Evolutionary conservation across 2,888 invertebrate genomes (phyloP), one percentile per base, ranked within the genome.

Genomic region (Rotaria magnacalcarata): DNA sequence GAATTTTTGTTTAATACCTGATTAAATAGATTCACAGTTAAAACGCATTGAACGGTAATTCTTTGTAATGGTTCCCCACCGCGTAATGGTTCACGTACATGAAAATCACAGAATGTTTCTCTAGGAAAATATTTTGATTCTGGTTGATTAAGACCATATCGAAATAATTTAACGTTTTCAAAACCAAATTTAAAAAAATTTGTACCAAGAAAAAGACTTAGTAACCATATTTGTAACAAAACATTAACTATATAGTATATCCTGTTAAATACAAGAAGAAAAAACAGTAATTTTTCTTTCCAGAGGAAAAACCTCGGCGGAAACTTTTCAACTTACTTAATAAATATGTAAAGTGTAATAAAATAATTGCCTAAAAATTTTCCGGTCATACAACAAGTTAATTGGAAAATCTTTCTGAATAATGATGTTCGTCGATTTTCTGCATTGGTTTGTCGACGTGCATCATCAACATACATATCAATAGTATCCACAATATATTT

Each of bases 391-490:
- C 47, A 80, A 47, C 80, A 80, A 47, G 24, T n/a, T 80, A 80
- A n/a, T 80, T 80, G 80, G 34, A 43, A 80, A 24, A 80, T 0
- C 47, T 47, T 80, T 80, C 2, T 21, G 11, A 80, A 11, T n/a
- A 80, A 47, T n/a, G 43, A 47, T 80, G 47, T 5, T 80, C 47
- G 80, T 24, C 80, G 43, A 47, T 80, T 47, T 47, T 80, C 80
- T 8, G 80, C 80, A 80, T 80, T 10, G 3, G 3, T 24, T n/a
- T 80, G 80, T 47, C 80, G 43, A 24, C 80, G 43, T 80, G 80
- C 47, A 47, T 80, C 80, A n/a, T 80, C 80, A 24, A 80, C 80
- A 80, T 80, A 80, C 80, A 80, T 80, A 80, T 80, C 80, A n/a
- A 80, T 80, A n/a, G 80, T 80, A 80, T 80, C 80, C 47, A 80